Evolutionary conservation across 2,888 invertebrate genomes (phyloP).

Genomic region (Agonopterix arenella): DNA sequence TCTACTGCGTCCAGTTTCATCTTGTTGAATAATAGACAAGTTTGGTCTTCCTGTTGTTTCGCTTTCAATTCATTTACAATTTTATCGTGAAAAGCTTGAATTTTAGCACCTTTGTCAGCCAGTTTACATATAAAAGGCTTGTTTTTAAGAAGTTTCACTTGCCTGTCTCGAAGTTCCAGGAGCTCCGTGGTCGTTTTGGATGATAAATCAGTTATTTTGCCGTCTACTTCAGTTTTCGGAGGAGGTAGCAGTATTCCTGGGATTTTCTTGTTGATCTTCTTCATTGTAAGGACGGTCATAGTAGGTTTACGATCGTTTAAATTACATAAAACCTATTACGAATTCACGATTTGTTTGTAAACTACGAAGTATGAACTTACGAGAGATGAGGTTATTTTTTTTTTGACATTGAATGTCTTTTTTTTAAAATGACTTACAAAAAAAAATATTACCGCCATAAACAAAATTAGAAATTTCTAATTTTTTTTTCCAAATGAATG

Average conservation of each 20-base stretch:
- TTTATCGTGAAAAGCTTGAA: slow-evolving; percentile 62
- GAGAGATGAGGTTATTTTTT: too few species aligned
- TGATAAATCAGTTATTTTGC: slow-evolving; percentile 68
- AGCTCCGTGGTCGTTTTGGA: slow-evolving; percentile 65
- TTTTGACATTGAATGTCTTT: too few species aligned
- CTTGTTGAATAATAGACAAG: slow-evolving; percentile 66
- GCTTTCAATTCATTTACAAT: slow-evolving; percentile 61
- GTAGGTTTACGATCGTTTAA: not conserved
- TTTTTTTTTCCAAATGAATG: too few species aligned
- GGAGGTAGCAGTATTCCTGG: slow-evolving; percentile 63
- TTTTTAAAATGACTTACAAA: too few species aligned
- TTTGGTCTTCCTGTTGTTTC: slow-evolving; percentile 67
- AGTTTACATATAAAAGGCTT: slow-evolving; percentile 73
- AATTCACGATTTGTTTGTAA: too few species aligned
- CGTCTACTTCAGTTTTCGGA: slow-evolving; percentile 69
- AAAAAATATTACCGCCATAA: too few species aligned
- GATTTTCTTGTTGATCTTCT: slow-evolving; percentile 54
- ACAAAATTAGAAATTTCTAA: too few species aligned
- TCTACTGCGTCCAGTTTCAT: slow-evolving; percentile 62
- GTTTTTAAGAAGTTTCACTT: slow-evolving; percentile 70
- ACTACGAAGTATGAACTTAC: too few species aligned
- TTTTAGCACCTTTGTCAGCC: slow-evolving; percentile 78
- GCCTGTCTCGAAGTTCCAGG: slow-evolving; percentile 71
- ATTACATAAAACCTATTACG: too few species aligned
- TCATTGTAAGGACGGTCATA: slow-evolving; percentile 35